phyloP scores from a whole-genome alignment of 2,888 invertebrate species.

The Mellilla xanthometata region DNA sequence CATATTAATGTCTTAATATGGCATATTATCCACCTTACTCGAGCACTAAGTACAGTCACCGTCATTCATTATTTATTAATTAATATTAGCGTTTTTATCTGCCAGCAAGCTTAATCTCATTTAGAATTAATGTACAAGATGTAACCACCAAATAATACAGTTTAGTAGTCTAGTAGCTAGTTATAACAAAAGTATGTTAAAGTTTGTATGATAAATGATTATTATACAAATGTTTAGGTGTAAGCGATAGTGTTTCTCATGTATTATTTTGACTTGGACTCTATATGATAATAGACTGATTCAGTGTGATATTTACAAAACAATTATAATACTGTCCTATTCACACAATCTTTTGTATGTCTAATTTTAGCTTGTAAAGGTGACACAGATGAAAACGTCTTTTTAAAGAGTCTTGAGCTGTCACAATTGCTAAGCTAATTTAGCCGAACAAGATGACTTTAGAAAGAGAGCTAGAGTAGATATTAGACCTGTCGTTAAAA shows the following conservation, averaged over 20 bases:
- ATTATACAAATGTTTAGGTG: slow-evolving; percentile 24
- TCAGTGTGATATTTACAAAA: too few relatives aligned
- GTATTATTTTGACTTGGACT: slow-evolving; percentile 16
- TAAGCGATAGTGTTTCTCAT: slow-evolving; percentile 22
- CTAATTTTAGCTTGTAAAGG: too few relatives aligned
- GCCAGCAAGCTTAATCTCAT: slow-evolving; percentile 63
- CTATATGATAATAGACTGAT: too few relatives aligned
- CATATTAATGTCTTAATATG: slow-evolving; percentile 21
- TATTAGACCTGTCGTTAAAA: too few relatives aligned
- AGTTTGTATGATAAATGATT: slow-evolving; percentile 19
- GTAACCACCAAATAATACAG: slow-evolving; percentile 79
- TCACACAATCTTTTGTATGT: too few relatives aligned
- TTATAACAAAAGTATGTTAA: slow-evolving; percentile 22
- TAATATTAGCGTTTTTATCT: slow-evolving; percentile 6
- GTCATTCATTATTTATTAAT: slow-evolving; percentile 12
- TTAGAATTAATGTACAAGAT: slow-evolving; percentile 75
- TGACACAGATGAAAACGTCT: too few relatives aligned
- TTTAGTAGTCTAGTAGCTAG: slow-evolving; percentile 49
- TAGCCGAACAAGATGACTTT: too few relatives aligned
- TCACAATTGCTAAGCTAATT: too few relatives aligned
- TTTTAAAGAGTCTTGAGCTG: too few relatives aligned
- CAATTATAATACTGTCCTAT: too few relatives aligned
- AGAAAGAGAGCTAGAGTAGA: too few relatives aligned
- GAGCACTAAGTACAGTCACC: slow-evolving; percentile 18
- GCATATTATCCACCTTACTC: too few relatives aligned